phyloP scores from a whole-genome alignment of 2,797 vertebrate species.

The Fundulus diaphanus region DNA sequence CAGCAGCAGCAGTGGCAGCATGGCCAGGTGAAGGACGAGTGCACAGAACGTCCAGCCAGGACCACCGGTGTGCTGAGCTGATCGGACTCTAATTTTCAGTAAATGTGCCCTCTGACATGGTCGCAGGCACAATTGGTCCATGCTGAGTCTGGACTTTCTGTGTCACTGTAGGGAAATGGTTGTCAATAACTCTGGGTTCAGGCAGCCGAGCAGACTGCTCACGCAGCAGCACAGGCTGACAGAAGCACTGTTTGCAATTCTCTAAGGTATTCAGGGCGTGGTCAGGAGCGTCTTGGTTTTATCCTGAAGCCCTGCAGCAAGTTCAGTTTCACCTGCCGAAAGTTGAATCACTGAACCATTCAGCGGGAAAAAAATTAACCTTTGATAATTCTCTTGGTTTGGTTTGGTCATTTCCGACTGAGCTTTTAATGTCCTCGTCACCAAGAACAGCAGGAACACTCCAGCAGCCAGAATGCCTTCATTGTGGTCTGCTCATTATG shows the following conservation, averaged over 20 bases:
- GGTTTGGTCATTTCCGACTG: not conserved
- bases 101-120: constrained; percentile 54
- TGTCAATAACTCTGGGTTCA: constrained; percentile 36
- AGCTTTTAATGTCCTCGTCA: not conserved
- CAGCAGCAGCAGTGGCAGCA: constrained; percentile 24
- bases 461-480: not conserved
- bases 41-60: not conserved
- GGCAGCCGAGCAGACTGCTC: constrained; percentile 8
- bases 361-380: not conserved
- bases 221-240: not conserved
- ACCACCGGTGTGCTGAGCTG: constrained; percentile 33
- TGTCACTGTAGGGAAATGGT: constrained; percentile 26
- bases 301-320: not conserved
- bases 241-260: not conserved
- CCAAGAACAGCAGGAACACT: too few relatives aligned
- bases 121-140: constrained; percentile 14
- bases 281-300: not conserved
- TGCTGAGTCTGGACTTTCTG: constrained; percentile 53
- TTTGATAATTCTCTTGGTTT: not conserved
- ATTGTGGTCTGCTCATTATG: not conserved
- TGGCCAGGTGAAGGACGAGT: constrained; percentile 56
- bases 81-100: constrained; percentile 53
- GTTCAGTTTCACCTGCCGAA: not conserved
- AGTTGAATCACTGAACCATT: not conserved
- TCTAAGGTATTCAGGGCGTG: not conserved